These are phyloP conservation scores for Cheirogaleus major DNA, from an alignment of 2,797 vertebrate genomes.

Conservation along the genomic window DNA sequence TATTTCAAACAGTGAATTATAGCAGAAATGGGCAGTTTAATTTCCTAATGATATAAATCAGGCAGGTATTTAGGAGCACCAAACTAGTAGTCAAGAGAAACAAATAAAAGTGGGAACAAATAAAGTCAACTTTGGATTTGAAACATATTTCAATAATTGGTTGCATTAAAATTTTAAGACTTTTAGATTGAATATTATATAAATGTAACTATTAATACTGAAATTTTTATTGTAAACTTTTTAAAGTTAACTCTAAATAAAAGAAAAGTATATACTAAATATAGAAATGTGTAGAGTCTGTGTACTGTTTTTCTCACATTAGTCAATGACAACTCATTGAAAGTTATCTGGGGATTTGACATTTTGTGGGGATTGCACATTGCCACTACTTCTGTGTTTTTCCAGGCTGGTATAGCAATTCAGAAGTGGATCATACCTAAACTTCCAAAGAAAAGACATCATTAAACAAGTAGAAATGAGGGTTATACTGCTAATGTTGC, in stretches of 20 bases:
- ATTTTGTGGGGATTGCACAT: neutral
- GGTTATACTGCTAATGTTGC: neutral
- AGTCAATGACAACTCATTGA: neutral
- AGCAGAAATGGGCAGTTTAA: neutral
- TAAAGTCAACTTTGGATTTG: neutral
- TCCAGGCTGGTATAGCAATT: neutral
- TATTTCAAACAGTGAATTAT: slow-evolving; percentile 33
- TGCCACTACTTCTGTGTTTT: neutral
- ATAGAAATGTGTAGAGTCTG: neutral
- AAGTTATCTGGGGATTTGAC: neutral
- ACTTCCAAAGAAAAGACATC: neutral
- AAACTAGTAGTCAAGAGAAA: neutral
- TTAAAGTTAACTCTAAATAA: neutral
- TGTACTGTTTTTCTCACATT: neutral
- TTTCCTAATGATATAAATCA: neutral
- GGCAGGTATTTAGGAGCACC: neutral
- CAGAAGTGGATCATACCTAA: neutral
- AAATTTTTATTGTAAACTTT: neutral
- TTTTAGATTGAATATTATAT: neutral
- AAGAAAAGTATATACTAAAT: neutral
- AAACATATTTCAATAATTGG: neutral
- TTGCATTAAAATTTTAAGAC: neutral
- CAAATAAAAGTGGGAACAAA: neutral
- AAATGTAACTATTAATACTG: neutral
- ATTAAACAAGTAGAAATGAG: neutral